Base-by-base conservation (phyloP, 2,888 invertebrate genomes). In the Hesperia comma region DNA sequence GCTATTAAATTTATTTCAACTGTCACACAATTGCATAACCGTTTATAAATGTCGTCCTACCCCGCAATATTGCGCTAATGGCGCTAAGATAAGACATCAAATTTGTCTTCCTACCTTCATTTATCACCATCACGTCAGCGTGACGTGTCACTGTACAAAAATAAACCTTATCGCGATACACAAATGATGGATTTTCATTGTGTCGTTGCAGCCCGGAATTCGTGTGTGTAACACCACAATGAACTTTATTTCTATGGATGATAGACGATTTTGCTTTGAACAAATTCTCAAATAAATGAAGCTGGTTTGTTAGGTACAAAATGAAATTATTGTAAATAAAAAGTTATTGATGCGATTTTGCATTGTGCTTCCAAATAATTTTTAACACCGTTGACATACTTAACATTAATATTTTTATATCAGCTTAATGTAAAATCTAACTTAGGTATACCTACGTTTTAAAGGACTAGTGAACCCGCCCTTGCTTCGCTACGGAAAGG, bases 51-150 rank as follows among this genome's bases (percentile, higher is more conserved):
- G 54, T 54, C 54, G 10, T 33, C 55, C 61, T 61, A 51, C 40
- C 66, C 19, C 61, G 67, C 61, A 67, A 67, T 67, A 67, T 67
- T 62, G 62, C 57, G 56, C 67, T 67, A 67, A 67, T 67, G 57
- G 56, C 51, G 15, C 62, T 40, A 57, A 77, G 82, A 82, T 81
- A 81, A 77, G 82, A 78, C 80, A 82, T 82, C 79, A 85, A 83
- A 85, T 86, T 86, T 86, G 84, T 86, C 85, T 83, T 82, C 79
- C 79, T 79, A 79, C 78, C 76, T 76, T 69, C 76, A 85, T 87
- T 84, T 85, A 83, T 86, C 84, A 84, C 79, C 72, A 77, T 75
- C 61, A 56, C 19, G 49, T 37, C 49, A n/a, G 19, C 2, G 37
- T 57, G 43, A 56, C 19, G 32, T 19, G 40, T 41, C 56, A 40